These are phyloP conservation scores for Xiphydria camelus DNA, from an alignment of 2,888 invertebrate species.

Conservation along the genomic window DNA sequence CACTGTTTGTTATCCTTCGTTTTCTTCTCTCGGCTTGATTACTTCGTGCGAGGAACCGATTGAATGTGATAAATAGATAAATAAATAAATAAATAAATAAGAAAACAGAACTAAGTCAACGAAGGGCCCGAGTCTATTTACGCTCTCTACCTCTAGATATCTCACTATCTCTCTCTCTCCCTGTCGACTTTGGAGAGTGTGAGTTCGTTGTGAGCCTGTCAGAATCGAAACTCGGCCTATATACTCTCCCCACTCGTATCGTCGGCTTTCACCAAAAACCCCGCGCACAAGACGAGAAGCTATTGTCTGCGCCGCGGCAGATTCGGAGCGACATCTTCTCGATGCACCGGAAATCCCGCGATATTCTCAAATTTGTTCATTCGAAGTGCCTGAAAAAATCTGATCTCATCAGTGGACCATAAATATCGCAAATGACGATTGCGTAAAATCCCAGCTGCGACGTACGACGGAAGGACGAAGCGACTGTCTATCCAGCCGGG, in stretches of 20 bases:
- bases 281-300: constrained; percentile 12
- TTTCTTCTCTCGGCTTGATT: too few relatives aligned
- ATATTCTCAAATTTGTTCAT: too few relatives aligned
- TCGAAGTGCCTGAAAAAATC: too few relatives aligned
- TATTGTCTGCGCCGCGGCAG: constrained; percentile 9
- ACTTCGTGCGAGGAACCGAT: background rate
- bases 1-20: constrained; percentile 41
- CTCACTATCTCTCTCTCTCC: too few relatives aligned
- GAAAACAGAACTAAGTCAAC: background rate
- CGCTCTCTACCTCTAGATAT: too few relatives aligned
- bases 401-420: too few relatives aligned
- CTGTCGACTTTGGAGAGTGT: constrained; percentile 38
- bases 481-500: too few relatives aligned
- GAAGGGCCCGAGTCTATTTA: too few relatives aligned
- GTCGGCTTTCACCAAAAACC: constrained; percentile 53
- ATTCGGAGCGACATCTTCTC: background rate
- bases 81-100: constrained; percentile 17
- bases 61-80: background rate
- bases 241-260: constrained; percentile 53
- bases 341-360: too few relatives aligned
- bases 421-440: too few relatives aligned
- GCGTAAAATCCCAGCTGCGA: too few relatives aligned
- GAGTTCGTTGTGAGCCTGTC: constrained; percentile 49
- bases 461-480: too few relatives aligned
- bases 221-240: constrained; percentile 52